Percentiles rank a stretch among this genome's conserved stretches.
phyloP scores from a whole-genome alignment of 2,113 vertebrate genomes.

The Euleptes europaea region DNA sequence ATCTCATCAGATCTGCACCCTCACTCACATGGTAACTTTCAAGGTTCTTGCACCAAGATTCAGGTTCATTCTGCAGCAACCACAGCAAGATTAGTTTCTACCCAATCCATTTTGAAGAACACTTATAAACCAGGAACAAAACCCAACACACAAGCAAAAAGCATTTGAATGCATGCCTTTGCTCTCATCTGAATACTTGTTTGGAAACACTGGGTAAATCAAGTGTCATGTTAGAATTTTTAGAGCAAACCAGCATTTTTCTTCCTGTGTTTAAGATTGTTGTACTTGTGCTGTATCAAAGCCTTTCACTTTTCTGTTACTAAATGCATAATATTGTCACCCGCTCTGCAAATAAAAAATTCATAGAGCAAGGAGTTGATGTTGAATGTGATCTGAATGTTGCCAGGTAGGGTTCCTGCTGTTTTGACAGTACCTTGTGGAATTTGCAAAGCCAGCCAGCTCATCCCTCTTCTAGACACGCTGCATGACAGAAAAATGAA shows the following conservation, averaged over 20 bases:
- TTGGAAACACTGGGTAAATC: background rate
- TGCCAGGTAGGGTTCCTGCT: background rate
- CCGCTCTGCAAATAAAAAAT: constrained; percentile 3
- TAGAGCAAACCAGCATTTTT: background rate
- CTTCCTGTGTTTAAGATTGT: background rate
- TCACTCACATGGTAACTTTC: too few relatives aligned
- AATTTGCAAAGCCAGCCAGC: background rate
- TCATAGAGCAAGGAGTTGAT: background rate
- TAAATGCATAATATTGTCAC: background rate
- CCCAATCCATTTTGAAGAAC: background rate
- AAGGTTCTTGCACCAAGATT: background rate
- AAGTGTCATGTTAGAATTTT: background rate
- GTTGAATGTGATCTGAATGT: constrained; percentile 16
- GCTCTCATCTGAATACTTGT: constrained; percentile 25
- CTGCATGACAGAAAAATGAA: background rate
- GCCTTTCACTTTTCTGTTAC: background rate
- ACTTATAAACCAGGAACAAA: background rate
- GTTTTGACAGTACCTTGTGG: background rate
- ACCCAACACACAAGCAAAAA: background rate
- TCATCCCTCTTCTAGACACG: constrained; percentile 3
- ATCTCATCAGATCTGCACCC: background rate
- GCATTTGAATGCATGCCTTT: background rate
- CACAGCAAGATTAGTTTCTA: background rate
- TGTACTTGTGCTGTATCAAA: constrained; percentile 10
- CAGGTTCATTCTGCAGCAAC: background rate